These are phyloP conservation scores for Pithys albifrons DNA, from an alignment of 2,113 vertebrate species.

Conservation along the genomic window DNA sequence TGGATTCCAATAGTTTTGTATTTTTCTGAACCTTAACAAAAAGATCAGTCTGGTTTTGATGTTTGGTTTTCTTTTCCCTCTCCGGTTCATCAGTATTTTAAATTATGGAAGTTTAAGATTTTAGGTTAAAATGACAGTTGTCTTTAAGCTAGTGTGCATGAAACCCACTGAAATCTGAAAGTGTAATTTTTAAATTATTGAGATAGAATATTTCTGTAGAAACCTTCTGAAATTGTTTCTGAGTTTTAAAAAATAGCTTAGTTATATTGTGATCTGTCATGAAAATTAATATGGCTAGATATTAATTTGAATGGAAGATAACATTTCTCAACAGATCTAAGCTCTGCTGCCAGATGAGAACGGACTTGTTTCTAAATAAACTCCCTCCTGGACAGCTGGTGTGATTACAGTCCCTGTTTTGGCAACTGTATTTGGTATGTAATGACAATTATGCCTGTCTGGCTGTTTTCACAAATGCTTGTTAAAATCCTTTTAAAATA, in stretches of 20 bases:
- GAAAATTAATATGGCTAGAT: neutral
- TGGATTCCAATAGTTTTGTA: neutral
- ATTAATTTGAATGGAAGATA: neutral
- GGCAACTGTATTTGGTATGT: neutral
- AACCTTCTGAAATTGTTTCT: neutral
- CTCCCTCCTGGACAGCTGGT: neutral
- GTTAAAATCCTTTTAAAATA: neutral
- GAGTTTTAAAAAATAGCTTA: neutral
- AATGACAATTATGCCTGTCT: neutral
- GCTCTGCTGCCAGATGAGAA: neutral
- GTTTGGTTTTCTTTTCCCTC: too few species aligned
- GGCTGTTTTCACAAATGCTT: neutral
- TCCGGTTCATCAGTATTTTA: neutral
- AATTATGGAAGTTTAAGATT: neutral
- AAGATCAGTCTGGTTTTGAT: neutral
- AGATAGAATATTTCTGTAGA: neutral
- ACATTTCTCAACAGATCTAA: neutral
- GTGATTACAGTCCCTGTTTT: neutral
- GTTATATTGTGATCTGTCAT: neutral
- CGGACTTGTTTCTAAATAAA: slow-evolving; percentile 4
- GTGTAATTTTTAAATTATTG: neutral
- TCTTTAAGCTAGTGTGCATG: neutral
- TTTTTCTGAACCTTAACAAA: neutral
- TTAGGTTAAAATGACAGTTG: neutral
- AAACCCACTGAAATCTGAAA: neutral